Percentiles rank a stretch among this genome's conserved stretches.
Evolutionary conservation across 2,888 invertebrate species (phyloP).

Genomic region (Hypselothyrea guttata): DNA sequence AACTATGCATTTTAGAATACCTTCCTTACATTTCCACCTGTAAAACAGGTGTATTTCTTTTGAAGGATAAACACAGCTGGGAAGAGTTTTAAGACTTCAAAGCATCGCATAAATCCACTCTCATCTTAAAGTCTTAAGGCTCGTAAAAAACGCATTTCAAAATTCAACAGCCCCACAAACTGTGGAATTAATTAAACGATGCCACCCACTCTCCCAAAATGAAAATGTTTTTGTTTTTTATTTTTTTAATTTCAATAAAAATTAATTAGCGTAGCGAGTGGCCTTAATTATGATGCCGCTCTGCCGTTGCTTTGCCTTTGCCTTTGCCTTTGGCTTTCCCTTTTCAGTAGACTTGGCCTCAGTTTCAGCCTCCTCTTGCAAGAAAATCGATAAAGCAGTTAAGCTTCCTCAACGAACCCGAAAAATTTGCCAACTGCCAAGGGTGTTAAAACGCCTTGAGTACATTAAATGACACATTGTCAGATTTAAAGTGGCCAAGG

Average conservation of each 20-base stretch:
- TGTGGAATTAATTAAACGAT: conserved; percentile 35
- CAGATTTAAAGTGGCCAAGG: conserved; percentile 10
- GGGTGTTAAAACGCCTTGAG: conserved; percentile 44
- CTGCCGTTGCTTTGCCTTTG: not conserved
- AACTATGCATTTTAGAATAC: conserved; percentile 13
- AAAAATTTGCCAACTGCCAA: conserved; percentile 39
- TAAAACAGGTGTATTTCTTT: not conserved
- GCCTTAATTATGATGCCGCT: conserved; percentile 58
- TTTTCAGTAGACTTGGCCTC: not conserved
- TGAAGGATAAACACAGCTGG: conserved; percentile 2
- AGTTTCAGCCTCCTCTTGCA: not conserved
- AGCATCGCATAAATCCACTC: conserved; percentile 3
- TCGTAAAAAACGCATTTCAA: not conserved
- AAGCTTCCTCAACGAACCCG: conserved; percentile 22
- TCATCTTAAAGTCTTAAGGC: conserved; percentile 17
- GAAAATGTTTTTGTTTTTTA: conserved; percentile 19
- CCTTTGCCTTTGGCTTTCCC: not conserved
- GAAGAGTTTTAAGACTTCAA: conserved; percentile 12
- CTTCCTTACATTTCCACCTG: not conserved
- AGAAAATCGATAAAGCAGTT: conserved; percentile 44
- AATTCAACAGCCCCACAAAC: conserved; percentile 1
- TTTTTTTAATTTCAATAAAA: conserved; percentile 63
- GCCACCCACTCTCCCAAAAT: conserved; percentile 14
- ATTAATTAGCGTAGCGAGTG: conserved; percentile 62
- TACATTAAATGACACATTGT: conserved; percentile 28